Conservation (phyloP, 2,113 vertebrate genomes). For the Chloroceryle aenea region DNA sequence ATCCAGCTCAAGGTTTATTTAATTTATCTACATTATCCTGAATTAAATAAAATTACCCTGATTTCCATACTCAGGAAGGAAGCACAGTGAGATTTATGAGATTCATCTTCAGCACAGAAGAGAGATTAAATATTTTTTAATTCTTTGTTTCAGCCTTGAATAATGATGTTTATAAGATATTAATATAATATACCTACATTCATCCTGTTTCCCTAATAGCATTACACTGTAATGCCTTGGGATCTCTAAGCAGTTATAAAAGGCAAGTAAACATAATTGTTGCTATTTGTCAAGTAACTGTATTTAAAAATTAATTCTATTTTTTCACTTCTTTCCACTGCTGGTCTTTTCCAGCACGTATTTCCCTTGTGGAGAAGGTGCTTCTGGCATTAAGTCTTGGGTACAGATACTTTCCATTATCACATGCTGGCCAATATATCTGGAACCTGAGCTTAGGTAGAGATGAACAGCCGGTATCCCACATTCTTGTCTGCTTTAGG, state of each 20-base stretch:
- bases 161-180: background rate
- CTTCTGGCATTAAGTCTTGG: background rate
- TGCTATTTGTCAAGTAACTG: background rate
- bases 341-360: background rate
- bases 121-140: conserved; percentile 11
- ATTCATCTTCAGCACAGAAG: background rate
- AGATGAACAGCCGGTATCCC: background rate
- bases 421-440: background rate
- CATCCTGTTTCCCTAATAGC: background rate
- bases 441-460: background rate
- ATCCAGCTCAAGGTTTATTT: background rate
- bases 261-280: background rate
- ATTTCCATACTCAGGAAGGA: background rate
- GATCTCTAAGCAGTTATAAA: background rate
- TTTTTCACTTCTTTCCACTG: background rate
- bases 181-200: background rate
- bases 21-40: background rate
- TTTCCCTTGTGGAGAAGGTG: background rate
- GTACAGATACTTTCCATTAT: background rate
- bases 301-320: background rate
- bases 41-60: background rate
- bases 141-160: conserved; percentile 15
- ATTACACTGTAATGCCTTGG: background rate
- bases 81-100: background rate
- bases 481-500: background rate